A percentile compares a stretch with the other conserved stretches of the same genome.
These are phyloP conservation scores for Forbesichthys papilliferus DNA, from an alignment of 2,113 vertebrate species.

Conservation along the genomic window DNA sequence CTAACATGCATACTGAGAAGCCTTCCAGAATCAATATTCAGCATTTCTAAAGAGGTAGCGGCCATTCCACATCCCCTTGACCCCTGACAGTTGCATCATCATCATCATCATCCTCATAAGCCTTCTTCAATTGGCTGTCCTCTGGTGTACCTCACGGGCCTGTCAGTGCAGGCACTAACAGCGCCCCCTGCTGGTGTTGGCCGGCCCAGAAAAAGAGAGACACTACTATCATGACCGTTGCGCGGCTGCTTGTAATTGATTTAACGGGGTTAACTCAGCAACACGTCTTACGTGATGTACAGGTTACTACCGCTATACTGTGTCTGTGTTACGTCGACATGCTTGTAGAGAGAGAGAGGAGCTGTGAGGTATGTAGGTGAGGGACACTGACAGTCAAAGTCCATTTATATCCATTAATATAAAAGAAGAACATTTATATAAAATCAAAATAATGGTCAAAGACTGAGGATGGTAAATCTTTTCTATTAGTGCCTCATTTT, in stretches of 20 bases:
- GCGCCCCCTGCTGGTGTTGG: slow-evolving; percentile 70
- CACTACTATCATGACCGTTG: slow-evolving; percentile 61
- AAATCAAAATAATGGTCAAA: slow-evolving; percentile 79
- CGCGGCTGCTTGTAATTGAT: slow-evolving; percentile 47
- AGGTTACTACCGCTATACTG: slow-evolving; percentile 36
- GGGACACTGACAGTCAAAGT: slow-evolving; percentile 80
- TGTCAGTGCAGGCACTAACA: slow-evolving; percentile 58
- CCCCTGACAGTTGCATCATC: slow-evolving; percentile 65
- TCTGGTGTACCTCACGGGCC: slow-evolving; percentile 62
- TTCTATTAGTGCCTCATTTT: slow-evolving; percentile 25
- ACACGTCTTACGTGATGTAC: no score
- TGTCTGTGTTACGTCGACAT: slow-evolving; percentile 69
- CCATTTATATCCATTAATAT: slow-evolving; percentile 82
- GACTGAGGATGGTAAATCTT: slow-evolving; percentile 72
- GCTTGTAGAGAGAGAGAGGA: slow-evolving; percentile 79
- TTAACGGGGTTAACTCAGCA: background rate
- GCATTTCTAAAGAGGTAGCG: slow-evolving; percentile 28
- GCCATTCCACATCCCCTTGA: slow-evolving; percentile 53
- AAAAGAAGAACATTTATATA: slow-evolving; percentile 82
- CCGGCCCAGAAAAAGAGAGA: slow-evolving; percentile 70
- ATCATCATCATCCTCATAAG: slow-evolving; percentile 51
- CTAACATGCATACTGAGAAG: slow-evolving; percentile 56
- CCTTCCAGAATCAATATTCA: slow-evolving; percentile 41
- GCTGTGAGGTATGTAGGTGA: slow-evolving; percentile 82
- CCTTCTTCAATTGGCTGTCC: slow-evolving; percentile 45